These are phyloP conservation scores for Tragelaphus imberbis DNA, from an alignment of 2,113 vertebrate genomes.

Conservation along the genomic window DNA sequence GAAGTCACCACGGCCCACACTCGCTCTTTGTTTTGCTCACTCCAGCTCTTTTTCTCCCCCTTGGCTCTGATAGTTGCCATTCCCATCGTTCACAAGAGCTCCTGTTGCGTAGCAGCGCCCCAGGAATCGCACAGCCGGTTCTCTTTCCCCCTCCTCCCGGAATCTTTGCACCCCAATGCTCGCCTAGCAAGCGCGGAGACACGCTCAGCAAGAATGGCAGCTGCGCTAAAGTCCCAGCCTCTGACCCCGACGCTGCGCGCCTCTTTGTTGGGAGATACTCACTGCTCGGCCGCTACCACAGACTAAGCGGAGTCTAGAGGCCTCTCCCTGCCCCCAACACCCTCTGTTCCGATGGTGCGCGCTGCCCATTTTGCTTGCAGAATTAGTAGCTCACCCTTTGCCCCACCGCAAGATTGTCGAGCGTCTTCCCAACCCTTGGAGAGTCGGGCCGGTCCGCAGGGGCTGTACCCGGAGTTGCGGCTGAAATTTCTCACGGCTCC, in stretches of 20 bases:
- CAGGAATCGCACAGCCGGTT: neutral
- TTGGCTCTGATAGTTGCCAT: slow-evolving; percentile 42
- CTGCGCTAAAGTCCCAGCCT: neutral
- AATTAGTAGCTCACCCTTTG: neutral
- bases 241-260: neutral
- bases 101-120: neutral
- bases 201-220: neutral
- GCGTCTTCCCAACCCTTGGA: neutral
- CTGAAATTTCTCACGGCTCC: neutral
- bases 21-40: slow-evolving; percentile 72
- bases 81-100: slow-evolving; percentile 39
- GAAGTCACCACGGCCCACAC: slow-evolving; percentile 72
- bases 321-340: neutral
- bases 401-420: neutral
- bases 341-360: neutral
- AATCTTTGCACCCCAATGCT: neutral
- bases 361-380: neutral
- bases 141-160: neutral
- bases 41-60: slow-evolving; percentile 42
- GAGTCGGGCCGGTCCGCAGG: neutral
- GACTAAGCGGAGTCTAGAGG: neutral
- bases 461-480: neutral
- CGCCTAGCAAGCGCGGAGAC: neutral
- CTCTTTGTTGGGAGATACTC: slow-evolving; percentile 39
- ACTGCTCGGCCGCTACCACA: neutral